Percentiles rank a stretch among this genome's conserved stretches.
These are phyloP conservation scores for Malacoctenus gilli DNA, from an alignment of 2,797 vertebrate species.

Conservation along the genomic window DNA sequence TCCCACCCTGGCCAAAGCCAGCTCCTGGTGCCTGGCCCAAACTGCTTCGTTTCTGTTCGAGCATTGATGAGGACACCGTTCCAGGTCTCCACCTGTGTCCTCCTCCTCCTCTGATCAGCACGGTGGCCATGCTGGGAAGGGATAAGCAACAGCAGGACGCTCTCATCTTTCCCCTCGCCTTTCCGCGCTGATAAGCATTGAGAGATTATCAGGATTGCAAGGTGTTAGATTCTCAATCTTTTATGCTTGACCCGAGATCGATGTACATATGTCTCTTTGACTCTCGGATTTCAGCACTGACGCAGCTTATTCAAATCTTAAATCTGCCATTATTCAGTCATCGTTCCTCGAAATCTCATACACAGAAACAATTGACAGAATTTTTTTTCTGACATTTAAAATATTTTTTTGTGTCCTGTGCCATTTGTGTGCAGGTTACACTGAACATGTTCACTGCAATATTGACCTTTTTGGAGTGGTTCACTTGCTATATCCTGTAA, in stretches of 20 bases:
- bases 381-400: not conserved
- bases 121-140: constrained; percentile 67
- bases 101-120: constrained; percentile 74
- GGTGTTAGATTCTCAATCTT: constrained; percentile 69
- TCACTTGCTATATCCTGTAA: too few relatives aligned
- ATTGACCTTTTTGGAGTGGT: not conserved
- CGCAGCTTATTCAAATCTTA: too few relatives aligned
- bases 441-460: not conserved
- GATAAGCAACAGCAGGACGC: constrained; percentile 77
- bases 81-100: constrained; percentile 82
- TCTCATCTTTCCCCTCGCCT: constrained; percentile 61
- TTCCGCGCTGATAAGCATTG: constrained; percentile 71
- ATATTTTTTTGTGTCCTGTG: not conserved
- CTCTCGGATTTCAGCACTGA: constrained; percentile 22
- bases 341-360: too few relatives aligned
- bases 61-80: constrained; percentile 75
- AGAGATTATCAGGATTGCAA: constrained; percentile 74
- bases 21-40: constrained; percentile 65
- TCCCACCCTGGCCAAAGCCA: constrained; percentile 69
- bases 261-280: constrained; percentile 69
- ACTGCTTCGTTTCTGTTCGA: constrained; percentile 72
- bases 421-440: not conserved
- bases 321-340: too few relatives aligned
- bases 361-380: too few relatives aligned
- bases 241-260: constrained; percentile 68